These are phyloP conservation scores for Diglossa cyanea DNA, from an alignment of 2,797 vertebrate genomes.

Conservation along the genomic window DNA sequence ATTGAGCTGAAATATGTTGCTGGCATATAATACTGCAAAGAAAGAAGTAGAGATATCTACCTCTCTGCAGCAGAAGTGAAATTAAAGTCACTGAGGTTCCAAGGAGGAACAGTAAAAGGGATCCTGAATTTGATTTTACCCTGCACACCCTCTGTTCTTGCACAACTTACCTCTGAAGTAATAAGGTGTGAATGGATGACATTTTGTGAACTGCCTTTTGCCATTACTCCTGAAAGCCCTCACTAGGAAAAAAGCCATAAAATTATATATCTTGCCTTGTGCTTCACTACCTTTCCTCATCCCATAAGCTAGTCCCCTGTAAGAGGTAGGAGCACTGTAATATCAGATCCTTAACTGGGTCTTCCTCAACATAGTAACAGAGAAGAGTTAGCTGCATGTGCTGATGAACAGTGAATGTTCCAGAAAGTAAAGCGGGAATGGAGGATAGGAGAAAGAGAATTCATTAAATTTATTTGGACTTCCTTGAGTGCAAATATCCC, in stretches of 20 bases:
- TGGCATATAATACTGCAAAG: background rate
- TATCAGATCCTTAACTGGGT: background rate
- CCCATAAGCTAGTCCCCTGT: background rate
- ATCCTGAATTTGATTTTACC: constrained; percentile 4
- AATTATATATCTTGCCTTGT: background rate
- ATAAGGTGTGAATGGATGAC: background rate
- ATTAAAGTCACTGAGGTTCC: background rate
- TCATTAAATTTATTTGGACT: background rate
- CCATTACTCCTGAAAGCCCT: background rate
- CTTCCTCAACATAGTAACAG: background rate
- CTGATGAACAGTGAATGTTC: background rate
- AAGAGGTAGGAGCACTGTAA: background rate
- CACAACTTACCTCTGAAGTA: background rate
- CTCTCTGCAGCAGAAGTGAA: background rate
- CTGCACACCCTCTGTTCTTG: background rate
- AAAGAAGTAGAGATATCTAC: background rate
- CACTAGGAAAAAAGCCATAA: background rate
- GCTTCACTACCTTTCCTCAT: background rate
- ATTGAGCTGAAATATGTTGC: constrained; percentile 44
- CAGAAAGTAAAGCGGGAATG: background rate
- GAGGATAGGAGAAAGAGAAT: background rate
- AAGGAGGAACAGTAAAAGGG: background rate
- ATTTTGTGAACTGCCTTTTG: background rate
- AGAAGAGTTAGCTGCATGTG: background rate
- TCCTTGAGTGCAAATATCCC: background rate